Evolutionary conservation across 2,888 invertebrate species (phyloP), one percentile per base, ranked within the genome.

Genomic region (Elmis aenea): DNA sequence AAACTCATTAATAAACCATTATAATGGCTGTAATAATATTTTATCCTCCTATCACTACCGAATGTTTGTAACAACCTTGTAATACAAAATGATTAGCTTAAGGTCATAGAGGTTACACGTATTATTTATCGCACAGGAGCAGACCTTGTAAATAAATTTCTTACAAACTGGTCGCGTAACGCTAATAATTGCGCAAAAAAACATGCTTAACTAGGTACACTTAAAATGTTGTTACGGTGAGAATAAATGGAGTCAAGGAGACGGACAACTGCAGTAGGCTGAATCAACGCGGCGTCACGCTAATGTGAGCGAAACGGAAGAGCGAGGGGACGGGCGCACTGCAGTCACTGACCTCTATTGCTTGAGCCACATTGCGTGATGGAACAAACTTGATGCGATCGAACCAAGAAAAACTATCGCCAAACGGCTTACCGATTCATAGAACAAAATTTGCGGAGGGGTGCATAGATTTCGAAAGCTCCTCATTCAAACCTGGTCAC

Each of bases 331-430:
- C 40, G 47, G 39, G 46, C 43, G 42, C 36, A 38, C 46, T 50
- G 57, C 61, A 58, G 60, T 61, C 59, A 61, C 58, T 61, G 60
- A 61, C 60, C 59, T 58, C 57, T 49, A 58, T 56, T 51, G 55
- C 49, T 49, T 57, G 55, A 54, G 54, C 55, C 51, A 54, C 51
- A 57, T 58, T 57, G 58, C 58, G 57, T 58, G 58, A 58, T 55
- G 42, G 42, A 36, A 38, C 33, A 39, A 26, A 41, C 22, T 27
- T 26, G 31, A 42, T 36, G 36, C 32, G 42, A 44, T 39, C 33
- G 33, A 34, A 44, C 41, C 40, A 24, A 33, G 23, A 33, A 27
- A 42, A 45, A 38, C 35, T 31, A 34, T 32, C 23, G 23, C 11
- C 28, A 35, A 28, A 21, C 27, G n/a, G n/a, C n/a, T n/a, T 32